phyloP scores from a whole-genome alignment of 2,888 invertebrate genomes.

The Cheilosia pagana region DNA sequence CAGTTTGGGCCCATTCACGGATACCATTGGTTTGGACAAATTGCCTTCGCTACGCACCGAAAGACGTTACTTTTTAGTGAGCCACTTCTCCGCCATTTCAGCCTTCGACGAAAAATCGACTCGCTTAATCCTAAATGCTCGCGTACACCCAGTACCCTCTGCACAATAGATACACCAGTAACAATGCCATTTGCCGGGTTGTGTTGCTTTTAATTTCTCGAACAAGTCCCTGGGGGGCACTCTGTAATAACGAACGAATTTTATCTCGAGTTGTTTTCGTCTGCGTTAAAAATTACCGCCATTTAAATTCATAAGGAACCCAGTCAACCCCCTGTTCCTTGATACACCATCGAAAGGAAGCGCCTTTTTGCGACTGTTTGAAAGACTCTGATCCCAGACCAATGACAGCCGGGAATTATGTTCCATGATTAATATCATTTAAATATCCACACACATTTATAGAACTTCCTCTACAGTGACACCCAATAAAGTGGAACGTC shows the following conservation, averaged over 20 bases:
- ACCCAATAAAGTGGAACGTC: slow-evolving; percentile 12
- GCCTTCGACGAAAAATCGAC: background rate
- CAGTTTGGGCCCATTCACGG: background rate
- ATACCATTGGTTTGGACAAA: background rate
- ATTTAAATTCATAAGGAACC: slow-evolving; percentile 52
- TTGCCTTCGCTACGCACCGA: background rate
- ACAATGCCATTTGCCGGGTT: slow-evolving; percentile 12
- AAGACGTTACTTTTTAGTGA: slow-evolving; percentile 11
- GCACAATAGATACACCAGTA: background rate
- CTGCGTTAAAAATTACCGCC: slow-evolving; percentile 36
- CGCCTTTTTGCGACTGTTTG: slow-evolving; percentile 10
- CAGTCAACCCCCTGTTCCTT: slow-evolving; percentile 11
- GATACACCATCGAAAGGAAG: background rate
- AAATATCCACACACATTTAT: slow-evolving; percentile 33
- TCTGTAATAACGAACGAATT: slow-evolving; percentile 45
- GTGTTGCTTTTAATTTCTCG: slow-evolving; percentile 42
- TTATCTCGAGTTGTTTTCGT: slow-evolving; percentile 50
- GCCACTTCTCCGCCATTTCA: background rate
- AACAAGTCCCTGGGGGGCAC: slow-evolving; percentile 47
- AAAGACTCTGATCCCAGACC: background rate
- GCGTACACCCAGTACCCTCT: background rate
- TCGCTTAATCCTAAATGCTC: background rate
- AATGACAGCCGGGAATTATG: slow-evolving; percentile 32
- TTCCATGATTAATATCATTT: slow-evolving; percentile 35
- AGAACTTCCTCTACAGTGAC: slow-evolving; percentile 12